Base-by-base conservation (phyloP, 2,888 invertebrate genomes). In the Netelia virgata region DNA sequence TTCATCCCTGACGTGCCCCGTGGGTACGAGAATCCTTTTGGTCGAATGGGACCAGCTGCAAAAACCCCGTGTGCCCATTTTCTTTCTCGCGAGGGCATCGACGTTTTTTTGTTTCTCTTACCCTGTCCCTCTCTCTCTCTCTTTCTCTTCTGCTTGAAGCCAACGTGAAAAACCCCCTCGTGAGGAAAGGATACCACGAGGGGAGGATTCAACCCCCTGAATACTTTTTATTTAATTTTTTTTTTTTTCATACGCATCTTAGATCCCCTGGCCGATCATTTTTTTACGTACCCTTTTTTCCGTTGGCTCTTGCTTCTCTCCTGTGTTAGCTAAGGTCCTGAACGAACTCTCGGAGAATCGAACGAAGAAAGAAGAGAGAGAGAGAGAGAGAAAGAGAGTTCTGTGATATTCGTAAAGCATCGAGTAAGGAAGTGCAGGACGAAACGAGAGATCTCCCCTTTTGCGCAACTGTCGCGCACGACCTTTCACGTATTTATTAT, bases 211-310 rank as follows among this genome's bases (percentile, higher is more conserved):
- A 72, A 79, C 87, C 86, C 77, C 84, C 90, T 90, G 88, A 91
- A 90, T 89, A 89, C 91, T 90, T 89, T 90, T 89, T 90, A 85
- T 76, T 75, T 89, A 89, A 91, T 90, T 89, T 90, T 89, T 90
- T 86, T 76, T 75, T 80, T 82, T 74, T 80, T 77, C 69, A 63
- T 57, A 88, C 89, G 88, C 90, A 91, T 92, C 91, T 91, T 74
- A 91, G 91, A 91, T 91, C 91, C 91, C 91, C 90, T 91, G 90
- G 90, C 89, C 91, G 93, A 93, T 93, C 91, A 90, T 91, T 92
- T 93, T 77, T 93, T 93, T 92, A 92, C 91, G 88, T 92, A 93
- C 93, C 93, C 93, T 92, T 93, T 93, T 92, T 89, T 88, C 88
- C 84, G 79, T 83, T 87, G 87, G 78, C 83, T 85, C 90, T 76